These are phyloP conservation scores for Operophtera brumata DNA, from an alignment of 2,888 invertebrate species.

Conservation along the genomic window DNA sequence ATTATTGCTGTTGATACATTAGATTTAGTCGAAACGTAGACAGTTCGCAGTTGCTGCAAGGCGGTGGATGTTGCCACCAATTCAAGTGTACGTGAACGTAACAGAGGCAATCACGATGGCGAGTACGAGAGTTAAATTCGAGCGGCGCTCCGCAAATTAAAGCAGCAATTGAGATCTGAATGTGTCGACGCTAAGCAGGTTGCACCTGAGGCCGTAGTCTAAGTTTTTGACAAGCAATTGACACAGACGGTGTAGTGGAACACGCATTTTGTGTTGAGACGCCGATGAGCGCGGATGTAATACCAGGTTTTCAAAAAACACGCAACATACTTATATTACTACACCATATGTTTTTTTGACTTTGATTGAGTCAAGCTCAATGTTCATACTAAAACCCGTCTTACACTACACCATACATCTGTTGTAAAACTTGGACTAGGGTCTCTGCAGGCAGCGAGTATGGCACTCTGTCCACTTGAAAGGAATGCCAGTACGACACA, in stretches of 20 bases:
- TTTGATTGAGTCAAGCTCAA: too few relatives aligned
- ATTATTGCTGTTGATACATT: conserved; percentile 20
- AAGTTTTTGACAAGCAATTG: too few relatives aligned
- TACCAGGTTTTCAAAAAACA: too few relatives aligned
- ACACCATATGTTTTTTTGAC: too few relatives aligned
- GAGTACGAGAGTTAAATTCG: conserved; percentile 38
- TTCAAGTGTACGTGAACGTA: conserved; percentile 4
- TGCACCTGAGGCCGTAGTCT: too few relatives aligned
- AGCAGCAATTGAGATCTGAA: conserved; percentile 51
- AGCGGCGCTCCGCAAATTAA: conserved; percentile 39
- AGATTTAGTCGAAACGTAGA: conserved; percentile 12
- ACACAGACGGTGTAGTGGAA: too few relatives aligned
- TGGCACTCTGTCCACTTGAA: conserved; percentile 30
- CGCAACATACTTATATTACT: too few relatives aligned
- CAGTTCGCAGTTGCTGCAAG: conserved; percentile 23
- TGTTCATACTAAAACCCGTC: too few relatives aligned
- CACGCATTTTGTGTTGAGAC: too few relatives aligned
- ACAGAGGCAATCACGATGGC: conserved; percentile 45
- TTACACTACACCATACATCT: too few relatives aligned
- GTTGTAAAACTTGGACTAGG: too few relatives aligned
- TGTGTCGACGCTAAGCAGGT: conserved; percentile 33
- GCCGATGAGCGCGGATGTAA: too few relatives aligned
- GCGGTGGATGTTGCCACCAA: conserved; percentile 13
- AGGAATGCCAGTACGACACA: conserved; percentile 20
- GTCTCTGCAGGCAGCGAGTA: conserved; percentile 25